phyloP scores from a whole-genome alignment of 2,113 vertebrate species.

The Smithornis capensis region DNA sequence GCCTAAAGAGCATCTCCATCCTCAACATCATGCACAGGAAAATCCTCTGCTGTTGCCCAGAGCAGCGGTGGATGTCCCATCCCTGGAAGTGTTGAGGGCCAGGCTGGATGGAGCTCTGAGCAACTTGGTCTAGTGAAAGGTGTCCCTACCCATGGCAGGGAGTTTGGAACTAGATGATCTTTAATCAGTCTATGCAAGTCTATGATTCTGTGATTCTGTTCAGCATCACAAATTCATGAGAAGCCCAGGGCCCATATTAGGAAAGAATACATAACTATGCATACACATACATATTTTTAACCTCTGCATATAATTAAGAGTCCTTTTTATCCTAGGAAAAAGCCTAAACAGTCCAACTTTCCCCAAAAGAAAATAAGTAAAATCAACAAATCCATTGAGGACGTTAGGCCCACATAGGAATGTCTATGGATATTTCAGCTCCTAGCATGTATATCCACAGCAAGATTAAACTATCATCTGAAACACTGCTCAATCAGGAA shows the following conservation, averaged over 20 bases:
- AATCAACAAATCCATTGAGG: neutral
- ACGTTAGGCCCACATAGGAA: neutral
- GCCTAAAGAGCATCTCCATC: neutral
- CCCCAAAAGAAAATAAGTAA: neutral
- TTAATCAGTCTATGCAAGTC: neutral
- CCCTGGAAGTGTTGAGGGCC: neutral
- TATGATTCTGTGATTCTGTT: neutral
- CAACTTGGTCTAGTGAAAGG: neutral
- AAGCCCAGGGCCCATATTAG: neutral
- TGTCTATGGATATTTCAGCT: neutral
- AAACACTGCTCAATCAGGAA: neutral
- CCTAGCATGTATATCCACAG: neutral
- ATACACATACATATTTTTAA: neutral
- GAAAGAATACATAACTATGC: neutral
- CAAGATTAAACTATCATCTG: neutral
- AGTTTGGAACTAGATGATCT: neutral
- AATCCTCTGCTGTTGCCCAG: neutral
- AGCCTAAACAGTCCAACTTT: neutral
- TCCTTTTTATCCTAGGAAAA: neutral
- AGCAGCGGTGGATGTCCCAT: neutral
- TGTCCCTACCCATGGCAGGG: neutral
- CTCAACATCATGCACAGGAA: rapidly evolving
- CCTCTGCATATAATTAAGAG: neutral
- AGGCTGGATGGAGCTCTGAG: neutral
- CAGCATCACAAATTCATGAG: neutral